These are phyloP conservation scores for Pristionchus japonicus DNA, from an alignment of 2,888 invertebrate genomes.

Conservation along the genomic window DNA sequence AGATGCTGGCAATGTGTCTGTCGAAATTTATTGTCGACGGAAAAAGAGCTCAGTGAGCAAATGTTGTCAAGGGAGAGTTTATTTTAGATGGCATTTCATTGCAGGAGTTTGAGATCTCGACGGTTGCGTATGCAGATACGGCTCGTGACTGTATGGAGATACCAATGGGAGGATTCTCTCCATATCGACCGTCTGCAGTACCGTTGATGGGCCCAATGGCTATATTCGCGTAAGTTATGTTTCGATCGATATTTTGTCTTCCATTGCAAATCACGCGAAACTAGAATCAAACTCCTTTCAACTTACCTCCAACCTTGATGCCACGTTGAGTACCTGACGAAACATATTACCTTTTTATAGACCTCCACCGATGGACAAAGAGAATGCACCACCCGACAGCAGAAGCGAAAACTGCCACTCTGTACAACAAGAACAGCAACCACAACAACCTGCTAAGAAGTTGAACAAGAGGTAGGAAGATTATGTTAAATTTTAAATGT, in stretches of 20 bases:
- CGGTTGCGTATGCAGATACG: background rate
- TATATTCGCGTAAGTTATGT: slow-evolving; percentile 4
- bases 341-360: background rate
- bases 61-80: background rate
- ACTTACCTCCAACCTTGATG: no score
- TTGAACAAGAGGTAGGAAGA: background rate
- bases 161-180: background rate
- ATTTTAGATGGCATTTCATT: background rate
- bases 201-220: background rate
- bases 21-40: no score
- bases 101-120: slow-evolving; percentile 11
- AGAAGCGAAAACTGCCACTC: background rate
- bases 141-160: background rate
- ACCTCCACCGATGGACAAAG: background rate
- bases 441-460: background rate
- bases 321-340: background rate
- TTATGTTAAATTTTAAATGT: background rate
- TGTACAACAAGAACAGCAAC: background rate
- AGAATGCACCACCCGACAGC: background rate
- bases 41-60: background rate
- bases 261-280: no score
- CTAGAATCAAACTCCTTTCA: no score
- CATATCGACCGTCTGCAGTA: background rate
- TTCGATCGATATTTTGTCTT: no score
- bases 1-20: no score